These are phyloP conservation scores for Cnemophilus loriae DNA, from an alignment of 2,113 vertebrate genomes.

Conservation along the genomic window DNA sequence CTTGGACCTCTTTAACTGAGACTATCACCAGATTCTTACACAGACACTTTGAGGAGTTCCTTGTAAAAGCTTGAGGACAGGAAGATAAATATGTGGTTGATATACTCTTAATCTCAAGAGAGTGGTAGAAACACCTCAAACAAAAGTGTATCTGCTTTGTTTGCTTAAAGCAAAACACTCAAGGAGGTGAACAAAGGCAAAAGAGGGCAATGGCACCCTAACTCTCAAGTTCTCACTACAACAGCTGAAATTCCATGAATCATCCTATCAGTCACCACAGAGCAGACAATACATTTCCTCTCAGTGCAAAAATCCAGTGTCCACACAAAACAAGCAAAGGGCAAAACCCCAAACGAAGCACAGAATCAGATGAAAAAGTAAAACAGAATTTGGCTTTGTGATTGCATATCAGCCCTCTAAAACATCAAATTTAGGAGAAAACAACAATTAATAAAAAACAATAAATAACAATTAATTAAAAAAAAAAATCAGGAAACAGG, in stretches of 20 bases:
- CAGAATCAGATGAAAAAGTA: neutral
- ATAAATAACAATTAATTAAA: neutral
- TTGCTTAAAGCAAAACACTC: neutral
- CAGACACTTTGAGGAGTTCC: neutral
- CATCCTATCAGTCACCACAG: neutral
- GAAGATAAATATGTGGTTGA: neutral
- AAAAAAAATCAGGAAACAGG: neutral
- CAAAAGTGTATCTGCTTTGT: neutral
- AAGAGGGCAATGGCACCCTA: neutral
- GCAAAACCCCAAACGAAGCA: neutral
- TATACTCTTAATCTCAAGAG: neutral
- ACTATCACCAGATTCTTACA: neutral
- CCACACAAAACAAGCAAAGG: neutral
- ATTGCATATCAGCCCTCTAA: neutral
- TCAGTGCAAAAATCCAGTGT: neutral
- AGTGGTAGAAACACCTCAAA: neutral
- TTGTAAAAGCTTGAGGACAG: neutral
- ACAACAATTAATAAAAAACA: neutral
- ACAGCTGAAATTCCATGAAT: constrained; percentile 21
- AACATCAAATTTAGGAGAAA: neutral
- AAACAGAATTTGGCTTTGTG: neutral
- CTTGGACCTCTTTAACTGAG: neutral
- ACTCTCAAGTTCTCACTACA: neutral
- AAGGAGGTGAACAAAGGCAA: neutral
- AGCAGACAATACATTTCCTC: neutral